Conservation (phyloP, 2,888 invertebrate species). For the Achlya flavicornis region DNA sequence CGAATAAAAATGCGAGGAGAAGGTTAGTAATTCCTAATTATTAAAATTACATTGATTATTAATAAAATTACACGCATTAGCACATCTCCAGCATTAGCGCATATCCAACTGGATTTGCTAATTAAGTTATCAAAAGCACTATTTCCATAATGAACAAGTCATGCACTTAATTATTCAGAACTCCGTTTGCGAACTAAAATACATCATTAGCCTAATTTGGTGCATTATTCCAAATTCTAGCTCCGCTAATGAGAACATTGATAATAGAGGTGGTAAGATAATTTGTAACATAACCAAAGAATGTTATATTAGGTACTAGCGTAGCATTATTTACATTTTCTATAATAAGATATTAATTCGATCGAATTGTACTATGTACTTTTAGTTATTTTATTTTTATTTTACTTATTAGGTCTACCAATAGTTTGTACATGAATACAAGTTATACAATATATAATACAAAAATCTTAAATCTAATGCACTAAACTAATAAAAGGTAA, state of each 20-base stretch:
- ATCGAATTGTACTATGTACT: no score
- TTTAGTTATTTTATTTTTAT: no score
- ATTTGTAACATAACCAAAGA: neutral
- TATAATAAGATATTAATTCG: no score
- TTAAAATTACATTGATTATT: constrained; percentile 19
- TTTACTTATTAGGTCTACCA: no score
- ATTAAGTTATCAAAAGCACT: constrained; percentile 18
- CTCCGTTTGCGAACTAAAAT: constrained; percentile 40
- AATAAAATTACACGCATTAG: constrained; percentile 7
- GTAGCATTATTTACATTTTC: no score
- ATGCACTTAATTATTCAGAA: constrained; percentile 45
- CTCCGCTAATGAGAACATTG: constrained; percentile 36
- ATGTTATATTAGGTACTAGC: neutral
- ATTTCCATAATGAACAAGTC: constrained; percentile 43
- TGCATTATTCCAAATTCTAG: constrained; percentile 40
- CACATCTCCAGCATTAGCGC: no score
- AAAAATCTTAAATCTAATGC: no score
- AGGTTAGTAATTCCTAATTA: no score
- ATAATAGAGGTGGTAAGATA: constrained; percentile 19
- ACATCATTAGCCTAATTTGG: constrained; percentile 51
- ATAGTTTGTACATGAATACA: no score
- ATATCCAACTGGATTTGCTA: constrained; percentile 15
- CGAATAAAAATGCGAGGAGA: no score
- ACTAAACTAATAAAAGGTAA: no score
- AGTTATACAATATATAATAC: no score